A percentile compares a stretch with the other conserved stretches of the same genome.
Conservation (phyloP, 2,888 invertebrate species). For the Drosophila testacea region DNA sequence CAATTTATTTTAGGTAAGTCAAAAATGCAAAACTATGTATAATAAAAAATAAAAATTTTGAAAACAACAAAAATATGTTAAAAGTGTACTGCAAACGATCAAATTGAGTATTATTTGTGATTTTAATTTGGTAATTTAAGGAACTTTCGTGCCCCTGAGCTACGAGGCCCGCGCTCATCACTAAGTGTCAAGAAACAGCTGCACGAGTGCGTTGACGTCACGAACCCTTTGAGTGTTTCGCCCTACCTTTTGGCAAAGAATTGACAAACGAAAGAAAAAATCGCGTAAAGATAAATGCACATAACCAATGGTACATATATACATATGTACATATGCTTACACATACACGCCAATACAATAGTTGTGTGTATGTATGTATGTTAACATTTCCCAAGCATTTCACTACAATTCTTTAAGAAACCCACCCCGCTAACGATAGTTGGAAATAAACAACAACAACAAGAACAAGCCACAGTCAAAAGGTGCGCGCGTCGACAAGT, state of each 20-base stretch:
- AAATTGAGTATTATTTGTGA: no score
- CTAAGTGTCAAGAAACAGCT: constrained; percentile 61
- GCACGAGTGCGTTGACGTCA: constrained; percentile 65
- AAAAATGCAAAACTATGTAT: no score
- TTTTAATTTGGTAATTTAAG: no score
- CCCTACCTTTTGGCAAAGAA: constrained; percentile 61
- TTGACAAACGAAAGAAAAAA: constrained; percentile 56
- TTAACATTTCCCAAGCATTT: constrained; percentile 71
- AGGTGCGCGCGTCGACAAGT: constrained; percentile 65
- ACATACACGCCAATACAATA: constrained; percentile 18
- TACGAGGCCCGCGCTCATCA: neutral
- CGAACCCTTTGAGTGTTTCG: constrained; percentile 60
- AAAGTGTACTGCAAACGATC: no score
- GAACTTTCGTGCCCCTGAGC: no score
- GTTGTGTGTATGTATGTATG: constrained; percentile 16
- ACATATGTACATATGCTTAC: constrained; percentile 10
- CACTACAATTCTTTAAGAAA: constrained; percentile 71
- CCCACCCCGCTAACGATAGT: constrained; percentile 65
- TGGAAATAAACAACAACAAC: constrained; percentile 41
- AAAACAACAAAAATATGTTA: no score
- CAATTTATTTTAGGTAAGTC: no score
- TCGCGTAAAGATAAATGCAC: constrained; percentile 48
- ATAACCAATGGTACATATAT: constrained; percentile 6
- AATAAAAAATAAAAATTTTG: no score
- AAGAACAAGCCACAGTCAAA: constrained; percentile 49